phyloP scores from a whole-genome alignment of 2,797 vertebrate genomes.

The Otolemur crassicaudatus region DNA sequence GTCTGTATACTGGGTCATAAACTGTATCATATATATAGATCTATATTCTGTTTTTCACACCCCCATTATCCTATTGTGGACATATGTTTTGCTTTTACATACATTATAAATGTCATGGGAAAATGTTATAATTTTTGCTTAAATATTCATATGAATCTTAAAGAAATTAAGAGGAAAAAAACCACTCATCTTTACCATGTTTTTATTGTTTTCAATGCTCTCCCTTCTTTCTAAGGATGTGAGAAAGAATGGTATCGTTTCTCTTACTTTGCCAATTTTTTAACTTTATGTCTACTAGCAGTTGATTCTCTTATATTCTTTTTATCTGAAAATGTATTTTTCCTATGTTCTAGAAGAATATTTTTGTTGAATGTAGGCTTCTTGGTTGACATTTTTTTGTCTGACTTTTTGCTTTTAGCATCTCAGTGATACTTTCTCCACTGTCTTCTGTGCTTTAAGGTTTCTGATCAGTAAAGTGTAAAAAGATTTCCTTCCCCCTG shows the following conservation, averaged over 20 bases:
- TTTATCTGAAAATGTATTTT: not conserved
- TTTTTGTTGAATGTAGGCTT: not conserved
- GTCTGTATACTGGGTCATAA: not conserved
- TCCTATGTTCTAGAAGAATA: not conserved
- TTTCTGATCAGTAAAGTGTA: not conserved
- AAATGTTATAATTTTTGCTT: slow-evolving; percentile 24
- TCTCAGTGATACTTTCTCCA: not conserved
- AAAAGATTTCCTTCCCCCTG: not conserved
- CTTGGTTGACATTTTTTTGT: not conserved
- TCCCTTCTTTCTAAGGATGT: slow-evolving; percentile 1
- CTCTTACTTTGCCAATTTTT: not conserved
- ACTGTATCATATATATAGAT: not conserved
- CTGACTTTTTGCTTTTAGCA: slow-evolving; percentile 5
- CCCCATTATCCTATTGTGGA: not conserved
- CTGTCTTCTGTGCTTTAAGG: not conserved
- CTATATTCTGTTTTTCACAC: not conserved
- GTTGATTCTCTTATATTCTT: slow-evolving; percentile 3
- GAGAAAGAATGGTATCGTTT: not conserved
- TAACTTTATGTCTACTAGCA: not conserved
- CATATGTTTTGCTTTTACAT: not conserved
- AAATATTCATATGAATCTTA: not conserved
- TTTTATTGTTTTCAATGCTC: not conserved
- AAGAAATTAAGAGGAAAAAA: not conserved
- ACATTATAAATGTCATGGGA: not conserved
- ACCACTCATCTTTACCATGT: not conserved